A percentile compares a stretch with the other conserved stretches of the same genome.
These are phyloP conservation scores for Notodonta ziczac DNA, from an alignment of 2,888 invertebrate genomes.

Conservation along the genomic window DNA sequence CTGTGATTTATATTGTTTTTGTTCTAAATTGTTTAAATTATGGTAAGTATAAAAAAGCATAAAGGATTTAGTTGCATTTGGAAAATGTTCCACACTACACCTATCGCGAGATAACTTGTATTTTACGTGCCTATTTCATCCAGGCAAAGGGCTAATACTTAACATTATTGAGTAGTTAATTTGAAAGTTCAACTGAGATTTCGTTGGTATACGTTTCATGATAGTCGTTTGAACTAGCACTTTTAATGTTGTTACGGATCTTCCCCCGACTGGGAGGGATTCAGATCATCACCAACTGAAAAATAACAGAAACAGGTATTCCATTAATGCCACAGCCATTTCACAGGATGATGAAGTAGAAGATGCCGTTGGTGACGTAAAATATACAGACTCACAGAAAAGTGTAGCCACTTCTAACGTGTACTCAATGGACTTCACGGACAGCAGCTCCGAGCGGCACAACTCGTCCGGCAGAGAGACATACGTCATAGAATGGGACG, in stretches of 20 bases:
- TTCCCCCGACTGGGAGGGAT: too few relatives aligned
- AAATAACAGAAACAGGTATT: neutral
- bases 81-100: too few relatives aligned
- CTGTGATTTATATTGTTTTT: constrained; percentile 63
- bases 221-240: too few relatives aligned
- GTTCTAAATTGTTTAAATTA: constrained; percentile 67
- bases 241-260: too few relatives aligned
- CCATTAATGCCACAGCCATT: constrained; percentile 6
- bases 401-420: constrained; percentile 70
- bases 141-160: too few relatives aligned
- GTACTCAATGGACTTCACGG: constrained; percentile 72
- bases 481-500: constrained; percentile 67
- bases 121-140: too few relatives aligned
- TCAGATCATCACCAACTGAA: too few relatives aligned
- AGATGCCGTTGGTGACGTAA: constrained; percentile 65
- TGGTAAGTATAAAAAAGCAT: constrained; percentile 57
- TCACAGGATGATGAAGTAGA: constrained; percentile 72
- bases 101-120: too few relatives aligned
- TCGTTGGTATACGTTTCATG: too few relatives aligned
- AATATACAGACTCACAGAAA: constrained; percentile 72
- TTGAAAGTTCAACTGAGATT: too few relatives aligned
- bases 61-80: neutral
- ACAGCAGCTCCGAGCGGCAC: constrained; percentile 68
- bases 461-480: constrained; percentile 74
- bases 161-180: too few relatives aligned